phyloP scores from a whole-genome alignment of 2,797 vertebrate genomes.

The Pogoniulus pusillus region DNA sequence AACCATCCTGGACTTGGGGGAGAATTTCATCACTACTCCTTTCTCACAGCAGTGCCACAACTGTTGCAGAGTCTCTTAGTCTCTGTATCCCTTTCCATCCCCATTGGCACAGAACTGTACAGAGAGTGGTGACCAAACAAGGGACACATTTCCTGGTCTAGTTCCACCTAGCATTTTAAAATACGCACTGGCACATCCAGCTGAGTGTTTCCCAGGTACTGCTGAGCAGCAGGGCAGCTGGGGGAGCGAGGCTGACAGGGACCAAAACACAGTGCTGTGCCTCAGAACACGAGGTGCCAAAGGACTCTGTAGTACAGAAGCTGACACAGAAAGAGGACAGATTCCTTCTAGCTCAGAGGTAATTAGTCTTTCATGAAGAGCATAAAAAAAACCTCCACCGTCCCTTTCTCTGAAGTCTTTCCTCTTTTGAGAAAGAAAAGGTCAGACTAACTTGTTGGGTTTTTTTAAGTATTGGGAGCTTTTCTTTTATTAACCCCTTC shows the following conservation, averaged over 20 bases:
- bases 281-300: neutral
- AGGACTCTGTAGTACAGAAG: neutral
- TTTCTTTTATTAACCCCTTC: neutral
- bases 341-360: conserved; percentile 30
- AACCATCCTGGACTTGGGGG: neutral
- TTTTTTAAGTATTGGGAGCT: neutral
- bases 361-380: neutral
- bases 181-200: neutral
- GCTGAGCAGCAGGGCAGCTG: neutral
- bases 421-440: neutral
- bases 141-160: neutral
- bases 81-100: neutral
- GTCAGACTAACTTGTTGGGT: neutral
- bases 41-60: neutral
- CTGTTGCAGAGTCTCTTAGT: neutral
- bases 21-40: neutral
- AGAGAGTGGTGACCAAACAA: neutral
- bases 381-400: neutral
- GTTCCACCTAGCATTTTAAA: conserved; percentile 2
- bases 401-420: neutral
- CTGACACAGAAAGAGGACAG: neutral
- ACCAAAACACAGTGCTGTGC: neutral
- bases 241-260: neutral
- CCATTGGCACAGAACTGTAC: neutral
- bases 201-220: neutral